Base-by-base conservation (phyloP, 2,113 vertebrate genomes). In the Grallaria varia region DNA sequence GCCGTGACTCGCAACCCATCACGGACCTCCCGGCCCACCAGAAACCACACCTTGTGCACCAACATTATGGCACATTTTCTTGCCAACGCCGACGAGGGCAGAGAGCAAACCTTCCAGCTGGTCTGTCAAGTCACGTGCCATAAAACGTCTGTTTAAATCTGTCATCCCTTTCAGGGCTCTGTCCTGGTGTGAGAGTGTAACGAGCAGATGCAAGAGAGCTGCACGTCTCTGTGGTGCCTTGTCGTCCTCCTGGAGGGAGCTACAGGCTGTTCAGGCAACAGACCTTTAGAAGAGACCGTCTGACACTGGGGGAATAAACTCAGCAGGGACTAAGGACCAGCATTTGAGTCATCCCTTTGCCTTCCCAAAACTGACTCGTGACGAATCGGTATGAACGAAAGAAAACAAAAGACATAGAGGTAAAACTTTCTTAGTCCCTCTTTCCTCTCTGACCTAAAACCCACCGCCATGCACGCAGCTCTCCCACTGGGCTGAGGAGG, bases 51-150 rank as follows among this genome's bases (percentile, higher is more conserved):
- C 10, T 50, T 66, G 19, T 40, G 30, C 33, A 62, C 18, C 67
- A 50, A 50, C 3, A 2, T 42, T 53, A 22, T 3, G 14, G 10
- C 33, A 45, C 8, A 5, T 64, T 80, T 85, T 69, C 9, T 58
- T 55, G 59, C 55, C 1, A 1, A 1, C 1, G 1, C 3, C 27
- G 55, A 45, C 25, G 19, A 66, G 30, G 21, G 31, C 23, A 88
- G 75, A 2, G 24, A 53, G 16, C 28, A 66, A 37, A 64, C 23
- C 27, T 83, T 23, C 37, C 0, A 1, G 23, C 35, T 6, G 14
- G 37, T 66, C 45, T 86, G 40, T 45, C 31, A 83, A 84, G 22
- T 77, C 31, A 37, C 1, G 4, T 33, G 40, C 10, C 25, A 17
- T 85, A 33, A 77, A 66, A 85, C 35, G 83, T 24, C 40, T 53